Evolutionary conservation across 2,113 vertebrate species (phyloP).

Genomic region (Protobothrops mucrosquamatus): DNA sequence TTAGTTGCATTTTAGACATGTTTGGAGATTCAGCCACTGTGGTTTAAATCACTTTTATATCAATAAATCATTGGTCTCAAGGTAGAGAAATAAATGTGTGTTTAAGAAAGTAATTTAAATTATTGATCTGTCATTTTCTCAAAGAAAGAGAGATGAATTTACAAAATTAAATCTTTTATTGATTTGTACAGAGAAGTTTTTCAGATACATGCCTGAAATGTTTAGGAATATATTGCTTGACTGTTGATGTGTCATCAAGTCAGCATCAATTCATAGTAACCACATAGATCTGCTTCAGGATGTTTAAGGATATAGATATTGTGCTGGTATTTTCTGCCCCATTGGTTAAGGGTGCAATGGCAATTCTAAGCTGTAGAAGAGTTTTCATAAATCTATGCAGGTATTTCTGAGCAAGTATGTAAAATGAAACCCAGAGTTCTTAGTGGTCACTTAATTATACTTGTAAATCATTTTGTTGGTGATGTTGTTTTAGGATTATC

Average conservation of each 20-base stretch:
- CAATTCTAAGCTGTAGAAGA: neutral
- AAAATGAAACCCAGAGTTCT: neutral
- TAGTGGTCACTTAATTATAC: slow-evolving; percentile 10
- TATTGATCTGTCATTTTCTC: neutral
- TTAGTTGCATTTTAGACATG: neutral
- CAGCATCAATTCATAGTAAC: neutral
- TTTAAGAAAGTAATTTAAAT: neutral
- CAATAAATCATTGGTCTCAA: neutral
- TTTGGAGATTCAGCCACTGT: neutral
- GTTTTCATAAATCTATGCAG: neutral
- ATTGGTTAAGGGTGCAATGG: neutral
- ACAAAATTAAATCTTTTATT: neutral
- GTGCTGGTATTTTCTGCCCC: neutral
- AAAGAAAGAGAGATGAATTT: neutral
- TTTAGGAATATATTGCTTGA: neutral
- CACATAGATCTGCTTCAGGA: neutral
- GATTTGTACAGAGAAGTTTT: neutral
- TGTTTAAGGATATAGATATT: neutral
- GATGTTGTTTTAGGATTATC: neutral
- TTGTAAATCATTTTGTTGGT: neutral
- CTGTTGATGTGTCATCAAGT: neutral
- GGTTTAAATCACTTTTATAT: neutral
- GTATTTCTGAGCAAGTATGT: rapidly evolving
- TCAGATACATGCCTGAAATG: neutral
- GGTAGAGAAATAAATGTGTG: neutral